phyloP scores from a whole-genome alignment of 2,113 vertebrate species.

The Triplophysa siluroides region DNA sequence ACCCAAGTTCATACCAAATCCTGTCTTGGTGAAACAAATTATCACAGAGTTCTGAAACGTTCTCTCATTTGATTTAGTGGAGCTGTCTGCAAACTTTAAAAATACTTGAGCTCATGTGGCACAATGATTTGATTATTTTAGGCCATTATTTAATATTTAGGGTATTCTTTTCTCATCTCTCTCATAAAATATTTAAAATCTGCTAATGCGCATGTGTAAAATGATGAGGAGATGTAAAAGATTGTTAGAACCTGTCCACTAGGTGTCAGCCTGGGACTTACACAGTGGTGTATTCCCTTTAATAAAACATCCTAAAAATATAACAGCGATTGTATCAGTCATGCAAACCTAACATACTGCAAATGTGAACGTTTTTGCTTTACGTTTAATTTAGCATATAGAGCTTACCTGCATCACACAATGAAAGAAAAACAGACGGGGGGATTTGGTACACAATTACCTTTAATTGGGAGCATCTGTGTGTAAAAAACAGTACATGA shows the following conservation, averaged over 20 bases:
- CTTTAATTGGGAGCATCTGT: conserved; percentile 39
- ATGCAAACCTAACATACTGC: neutral
- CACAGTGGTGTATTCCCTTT: neutral
- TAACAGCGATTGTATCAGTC: neutral
- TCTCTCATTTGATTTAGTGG: neutral
- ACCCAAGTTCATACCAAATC: neutral
- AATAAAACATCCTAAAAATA: neutral
- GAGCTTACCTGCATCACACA: neutral
- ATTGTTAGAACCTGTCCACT: conserved; percentile 25
- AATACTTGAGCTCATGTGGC: neutral
- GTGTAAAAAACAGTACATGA: conserved; percentile 48
- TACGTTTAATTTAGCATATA: too few relatives aligned
- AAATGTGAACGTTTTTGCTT: too few relatives aligned
- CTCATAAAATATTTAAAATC: too few relatives aligned
- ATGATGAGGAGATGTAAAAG: neutral
- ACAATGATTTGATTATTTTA: neutral
- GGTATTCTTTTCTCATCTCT: too few relatives aligned
- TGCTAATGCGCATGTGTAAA: too few relatives aligned
- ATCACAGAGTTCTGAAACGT: neutral
- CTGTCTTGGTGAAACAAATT: neutral
- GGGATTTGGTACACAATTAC: conserved; percentile 25
- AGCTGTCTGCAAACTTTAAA: neutral
- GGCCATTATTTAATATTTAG: neutral
- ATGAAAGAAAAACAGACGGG: neutral
- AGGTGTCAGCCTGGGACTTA: conserved; percentile 40